Percentiles rank a stretch among this genome's conserved stretches.
phyloP scores from a whole-genome alignment of 2,888 invertebrate species.

The Aphidoletes aphidimyza region DNA sequence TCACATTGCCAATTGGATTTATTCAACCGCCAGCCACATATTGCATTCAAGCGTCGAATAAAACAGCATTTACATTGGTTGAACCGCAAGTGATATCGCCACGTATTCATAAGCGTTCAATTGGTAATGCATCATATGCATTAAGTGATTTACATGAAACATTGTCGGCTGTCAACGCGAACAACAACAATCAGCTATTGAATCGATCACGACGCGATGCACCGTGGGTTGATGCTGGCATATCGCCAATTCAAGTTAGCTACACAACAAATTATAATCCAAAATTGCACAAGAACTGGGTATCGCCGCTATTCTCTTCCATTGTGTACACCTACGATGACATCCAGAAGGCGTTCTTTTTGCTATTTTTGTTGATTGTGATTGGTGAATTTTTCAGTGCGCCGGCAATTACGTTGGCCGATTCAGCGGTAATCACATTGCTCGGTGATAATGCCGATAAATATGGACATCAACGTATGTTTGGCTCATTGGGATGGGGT shows the following conservation, averaged over 20 bases:
- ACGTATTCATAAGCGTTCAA: conserved; percentile 61
- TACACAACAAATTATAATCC: conserved; percentile 82
- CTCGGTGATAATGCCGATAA: conserved; percentile 88
- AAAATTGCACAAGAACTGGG: conserved; percentile 77
- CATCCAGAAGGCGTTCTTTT: conserved; percentile 95
- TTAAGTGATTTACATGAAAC: background rate
- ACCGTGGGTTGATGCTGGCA: conserved; percentile 67
- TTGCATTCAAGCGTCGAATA: conserved; percentile 78
- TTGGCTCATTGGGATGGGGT: conserved; percentile 97
- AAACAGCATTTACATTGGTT: conserved; percentile 73
- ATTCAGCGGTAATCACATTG: conserved; percentile 88
- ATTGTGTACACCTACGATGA: conserved; percentile 88
- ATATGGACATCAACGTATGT: conserved; percentile 98
- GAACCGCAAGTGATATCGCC: conserved; percentile 68
- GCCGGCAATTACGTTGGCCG: conserved; percentile 94
- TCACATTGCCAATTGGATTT: conserved; percentile 94
- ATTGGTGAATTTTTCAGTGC: conserved; percentile 98
- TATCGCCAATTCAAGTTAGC: conserved; percentile 79
- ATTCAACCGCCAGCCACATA: conserved; percentile 93
- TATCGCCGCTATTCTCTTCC: conserved; percentile 90
- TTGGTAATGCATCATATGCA: conserved; percentile 56
- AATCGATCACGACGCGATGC: conserved; percentile 60
- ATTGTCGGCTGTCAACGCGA: background rate
- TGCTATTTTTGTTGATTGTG: conserved; percentile 89
- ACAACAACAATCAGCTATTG: background rate